phyloP scores from a whole-genome alignment of 30 jellyfish, hydroid and myxozoan genomes.

The Aurelia aurita region DNA sequence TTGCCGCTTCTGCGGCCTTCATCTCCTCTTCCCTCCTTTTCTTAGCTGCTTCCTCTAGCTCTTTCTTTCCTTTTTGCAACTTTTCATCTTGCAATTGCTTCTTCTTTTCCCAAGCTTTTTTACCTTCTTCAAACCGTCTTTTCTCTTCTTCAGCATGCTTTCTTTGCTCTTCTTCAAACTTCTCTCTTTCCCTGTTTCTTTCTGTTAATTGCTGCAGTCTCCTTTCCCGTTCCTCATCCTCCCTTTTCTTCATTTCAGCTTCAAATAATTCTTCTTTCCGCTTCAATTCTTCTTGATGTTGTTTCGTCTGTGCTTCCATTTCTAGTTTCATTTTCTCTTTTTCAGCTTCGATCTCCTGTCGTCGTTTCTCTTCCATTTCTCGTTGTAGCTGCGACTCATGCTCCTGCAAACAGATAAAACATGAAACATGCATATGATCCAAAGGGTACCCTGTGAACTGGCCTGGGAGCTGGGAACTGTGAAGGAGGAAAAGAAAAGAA shows the following conservation, averaged over 20 bases:
- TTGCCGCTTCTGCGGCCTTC: slow-evolving; percentile 41
- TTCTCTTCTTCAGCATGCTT: slow-evolving; percentile 35
- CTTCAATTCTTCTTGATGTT: slow-evolving; percentile 33
- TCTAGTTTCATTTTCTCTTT: slow-evolving; percentile 4
- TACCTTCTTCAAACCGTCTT: slow-evolving; percentile 24
- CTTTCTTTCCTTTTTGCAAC: slow-evolving; percentile 20
- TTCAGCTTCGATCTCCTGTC: slow-evolving; percentile 6
- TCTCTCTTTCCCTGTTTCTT: slow-evolving; percentile 36
- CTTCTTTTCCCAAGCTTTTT: slow-evolving; percentile 22
- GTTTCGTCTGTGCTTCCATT: slow-evolving; percentile 11
- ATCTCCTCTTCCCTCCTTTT: slow-evolving; percentile 40
- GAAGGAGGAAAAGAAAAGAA: too few species aligned
- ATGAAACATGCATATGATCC: too few species aligned
- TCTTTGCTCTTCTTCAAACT: slow-evolving; percentile 20
- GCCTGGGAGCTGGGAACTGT: too few species aligned
- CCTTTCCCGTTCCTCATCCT: slow-evolving; percentile 35
- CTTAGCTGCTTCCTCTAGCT: slow-evolving; percentile 22
- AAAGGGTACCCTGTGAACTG: too few species aligned
- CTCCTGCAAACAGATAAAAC: neutral
- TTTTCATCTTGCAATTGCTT: slow-evolving; percentile 21
- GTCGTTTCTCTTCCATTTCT: neutral
- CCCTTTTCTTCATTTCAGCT: slow-evolving; percentile 34
- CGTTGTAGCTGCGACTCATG: neutral
- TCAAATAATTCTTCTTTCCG: slow-evolving; percentile 36
- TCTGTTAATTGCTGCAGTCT: slow-evolving; percentile 30